Evolutionary conservation across 2,888 invertebrate species (phyloP), one percentile per base, ranked within the genome.

Genomic region (Coleophora deauratella): DNA sequence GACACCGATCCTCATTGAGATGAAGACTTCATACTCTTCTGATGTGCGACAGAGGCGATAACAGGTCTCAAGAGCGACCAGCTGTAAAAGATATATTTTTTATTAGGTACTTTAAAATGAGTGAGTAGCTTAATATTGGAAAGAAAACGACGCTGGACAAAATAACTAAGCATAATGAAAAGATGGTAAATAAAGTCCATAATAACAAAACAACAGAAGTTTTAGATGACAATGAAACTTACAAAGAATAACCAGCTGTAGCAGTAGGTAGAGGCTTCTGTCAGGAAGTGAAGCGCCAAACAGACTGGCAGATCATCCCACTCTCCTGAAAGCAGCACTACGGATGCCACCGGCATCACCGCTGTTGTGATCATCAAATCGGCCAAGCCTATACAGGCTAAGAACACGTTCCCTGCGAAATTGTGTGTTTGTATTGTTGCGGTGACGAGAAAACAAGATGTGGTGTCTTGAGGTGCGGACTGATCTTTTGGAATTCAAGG

Each of bases 301-400:
- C 93, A 93, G 1, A 91, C 88, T 2, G 80, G 72, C 1, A 86
- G 56, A 27, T 81, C 84, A 45, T 90, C 88, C 65, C 87, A 84
- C 43, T 87, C 68, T 0, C 90, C 91, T 0, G 93, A 91, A 11
- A 93, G 73, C 31, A 93, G 87, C 0, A 91, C 89, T 4, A 92
- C 89, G 0, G 90, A 89, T 0, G 91, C 89, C 0, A 90, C 87
- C 0, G 93, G 92, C 54, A 93, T 88, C 32, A 93, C 90, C 9
- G 89, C 62, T 0, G 89, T 88, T 0, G 93, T 91, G 9, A 93
- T 87, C 12, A 93, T 69, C 37, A 93, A 72, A 59, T 94, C 94
- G 0, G 92, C 89, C 40, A 93, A 56, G 0, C 93, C 93, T 15
- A 91, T 88, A 49, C 91, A 92, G 46, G 93, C 92, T 81, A 93